Conservation (phyloP, 2,113 vertebrate species). For the Macrotis lagotis region DNA sequence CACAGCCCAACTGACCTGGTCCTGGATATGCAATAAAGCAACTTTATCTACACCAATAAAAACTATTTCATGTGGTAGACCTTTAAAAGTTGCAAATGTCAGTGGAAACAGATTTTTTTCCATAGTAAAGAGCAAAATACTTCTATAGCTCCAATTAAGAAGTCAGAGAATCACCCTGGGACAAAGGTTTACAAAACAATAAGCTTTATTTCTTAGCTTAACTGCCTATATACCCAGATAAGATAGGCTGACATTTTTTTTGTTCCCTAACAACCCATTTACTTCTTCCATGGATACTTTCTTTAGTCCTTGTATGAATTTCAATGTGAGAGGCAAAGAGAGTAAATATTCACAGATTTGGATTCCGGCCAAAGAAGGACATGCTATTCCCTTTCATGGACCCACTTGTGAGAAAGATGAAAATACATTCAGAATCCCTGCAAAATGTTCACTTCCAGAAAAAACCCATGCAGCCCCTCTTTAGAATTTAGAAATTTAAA, state of each 20-base stretch:
- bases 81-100: constrained; percentile 71
- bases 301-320: constrained; percentile 16
- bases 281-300: constrained; percentile 53
- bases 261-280: constrained; percentile 41
- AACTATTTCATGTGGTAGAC: constrained; percentile 58
- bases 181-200: constrained; percentile 58
- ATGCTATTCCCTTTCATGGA: constrained; percentile 46
- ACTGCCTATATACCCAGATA: constrained; percentile 48
- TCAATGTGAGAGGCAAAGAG: constrained; percentile 34
- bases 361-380: constrained; percentile 25
- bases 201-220: constrained; percentile 59
- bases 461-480: not conserved
- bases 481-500: not conserved
- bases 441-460: not conserved
- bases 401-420: constrained; percentile 39
- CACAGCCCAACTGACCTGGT: constrained; percentile 20
- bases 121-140: constrained; percentile 61
- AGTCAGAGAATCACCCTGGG: constrained; percentile 61
- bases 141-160: constrained; percentile 57
- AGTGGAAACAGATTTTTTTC: constrained; percentile 65
- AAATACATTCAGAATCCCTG: not conserved
- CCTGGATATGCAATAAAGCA: constrained; percentile 58
- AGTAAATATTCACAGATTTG: constrained; percentile 43
- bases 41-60: constrained; percentile 67
- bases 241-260: constrained; percentile 36